Base-by-base conservation (phyloP, 30 jellyfish, hydroid and myxozoan species). In the Clytia hemisphaerica region DNA sequence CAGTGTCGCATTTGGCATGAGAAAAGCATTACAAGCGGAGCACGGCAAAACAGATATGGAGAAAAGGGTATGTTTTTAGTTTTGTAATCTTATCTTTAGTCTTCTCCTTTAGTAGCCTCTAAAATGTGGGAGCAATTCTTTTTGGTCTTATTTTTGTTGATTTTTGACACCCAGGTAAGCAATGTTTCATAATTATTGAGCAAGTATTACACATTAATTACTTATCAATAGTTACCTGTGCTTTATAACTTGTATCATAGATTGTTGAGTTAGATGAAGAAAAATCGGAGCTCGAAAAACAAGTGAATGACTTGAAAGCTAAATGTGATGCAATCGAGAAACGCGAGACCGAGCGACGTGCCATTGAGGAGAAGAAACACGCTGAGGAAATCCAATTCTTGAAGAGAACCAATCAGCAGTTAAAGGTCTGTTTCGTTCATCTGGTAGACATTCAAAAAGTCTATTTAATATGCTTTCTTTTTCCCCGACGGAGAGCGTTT, bases 291-390 rank as follows among this genome's bases (percentile, higher is more conserved):
- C 45, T 87, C 18, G 97, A 87, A 51, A 80, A 92, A 6, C 97
- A 87, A 76, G 97, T 87, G 7, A 87, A 87, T 54, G 97, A 87
- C 46, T 73, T 87, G 73, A 87, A 87, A 73, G 94, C 94, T 36
- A 87, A 87, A 67, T 87, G 97, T 76, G 97, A 87, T 62, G 97
- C 97, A 34, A 87, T 87, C 4, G 97, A 87, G 60, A 79, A 79
- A 50, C 87, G 97, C 61, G 97, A 87, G 62, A 94, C 92, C 61
- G 97, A 87, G 70, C 69, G 97, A 34, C 70, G 97, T 16, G 80
- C 93, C 4, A 87, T 87, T 40, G 97, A 87, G 61, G 97, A 87
- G 55, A 87, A 87, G 79, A 87, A 87, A 47, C 97, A 87, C 48
- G 89, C 97, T 0, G 97, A 87, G 58, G 97, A 87, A 55, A 79